These are phyloP conservation scores for Pyrgus malvae DNA, from an alignment of 2,888 invertebrate genomes.

Conservation along the genomic window DNA sequence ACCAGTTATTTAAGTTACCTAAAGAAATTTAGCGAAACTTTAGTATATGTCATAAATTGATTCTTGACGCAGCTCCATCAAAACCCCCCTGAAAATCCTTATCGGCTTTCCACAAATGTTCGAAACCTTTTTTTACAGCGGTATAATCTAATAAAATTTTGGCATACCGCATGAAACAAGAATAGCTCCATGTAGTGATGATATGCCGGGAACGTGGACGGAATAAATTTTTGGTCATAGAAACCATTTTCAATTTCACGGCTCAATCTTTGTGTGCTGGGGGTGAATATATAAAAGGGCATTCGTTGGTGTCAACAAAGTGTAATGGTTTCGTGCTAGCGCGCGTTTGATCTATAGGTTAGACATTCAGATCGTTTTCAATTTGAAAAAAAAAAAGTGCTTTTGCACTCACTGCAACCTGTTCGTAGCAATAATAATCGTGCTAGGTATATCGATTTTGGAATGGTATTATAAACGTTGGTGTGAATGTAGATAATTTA, in stretches of 20 bases:
- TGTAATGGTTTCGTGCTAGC: constrained; percentile 77
- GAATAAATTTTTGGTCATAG: constrained; percentile 79
- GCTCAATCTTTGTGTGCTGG: constrained; percentile 79
- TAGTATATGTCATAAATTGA: too few relatives aligned
- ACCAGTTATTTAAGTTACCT: too few relatives aligned
- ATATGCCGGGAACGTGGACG: constrained; percentile 64
- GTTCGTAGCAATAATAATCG: constrained; percentile 3
- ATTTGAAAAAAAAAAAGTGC: constrained; percentile 56
- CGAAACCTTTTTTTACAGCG: not conserved
- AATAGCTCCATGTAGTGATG: constrained; percentile 58
- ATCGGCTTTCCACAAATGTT: not conserved
- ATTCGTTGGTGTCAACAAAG: constrained; percentile 79
- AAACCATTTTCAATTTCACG: constrained; percentile 80
- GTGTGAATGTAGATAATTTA: too few relatives aligned
- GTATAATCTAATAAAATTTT: constrained; percentile 31
- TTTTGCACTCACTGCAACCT: constrained; percentile 17
- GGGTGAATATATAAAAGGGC: constrained; percentile 79
- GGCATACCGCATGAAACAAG: constrained; percentile 43
- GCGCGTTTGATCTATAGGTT: constrained; percentile 70
- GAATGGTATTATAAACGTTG: too few relatives aligned
- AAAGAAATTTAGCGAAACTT: too few relatives aligned
- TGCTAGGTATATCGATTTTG: too few relatives aligned
- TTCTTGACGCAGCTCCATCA: too few relatives aligned
- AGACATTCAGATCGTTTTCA: constrained; percentile 55
- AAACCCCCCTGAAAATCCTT: not conserved